These are phyloP conservation scores for Hydropsyche tenuis DNA, from an alignment of 1,140 invertebrate species.

Conservation along the genomic window DNA sequence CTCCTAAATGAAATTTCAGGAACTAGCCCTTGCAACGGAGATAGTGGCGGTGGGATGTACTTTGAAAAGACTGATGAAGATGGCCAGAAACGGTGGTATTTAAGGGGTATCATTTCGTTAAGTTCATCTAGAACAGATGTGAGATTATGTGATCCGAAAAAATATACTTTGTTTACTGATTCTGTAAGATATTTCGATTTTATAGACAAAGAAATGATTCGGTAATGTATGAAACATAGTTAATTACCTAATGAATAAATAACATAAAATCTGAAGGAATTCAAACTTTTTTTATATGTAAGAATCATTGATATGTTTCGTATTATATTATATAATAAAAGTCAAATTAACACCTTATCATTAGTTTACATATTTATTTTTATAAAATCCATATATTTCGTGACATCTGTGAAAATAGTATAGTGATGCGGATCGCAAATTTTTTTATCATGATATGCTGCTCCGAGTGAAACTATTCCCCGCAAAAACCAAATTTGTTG, in stretches of 20 bases:
- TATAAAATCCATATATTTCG: slow-evolving; percentile 15
- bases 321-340: slow-evolving; percentile 19
- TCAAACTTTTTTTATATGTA: no score
- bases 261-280: no score
- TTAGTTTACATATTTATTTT: neutral
- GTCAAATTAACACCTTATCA: no score
- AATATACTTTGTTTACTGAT: slow-evolving; percentile 54
- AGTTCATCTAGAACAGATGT: slow-evolving; percentile 46
- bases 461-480: slow-evolving; percentile 22
- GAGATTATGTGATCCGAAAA: slow-evolving; percentile 51
- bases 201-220: neutral
- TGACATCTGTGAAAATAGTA: slow-evolving; percentile 25
- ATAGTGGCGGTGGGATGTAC: slow-evolving; percentile 54
- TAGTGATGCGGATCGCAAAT: slow-evolving; percentile 23
- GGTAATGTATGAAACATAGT: neutral
- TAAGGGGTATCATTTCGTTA: slow-evolving; percentile 54
- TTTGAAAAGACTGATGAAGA: slow-evolving; percentile 30
- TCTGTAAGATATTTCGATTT: slow-evolving; percentile 48
- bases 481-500: slow-evolving; percentile 18
- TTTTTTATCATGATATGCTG: neutral
- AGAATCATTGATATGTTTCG: no score
- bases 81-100: slow-evolving; percentile 45
- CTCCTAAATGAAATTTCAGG: no score
- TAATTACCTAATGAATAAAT: no score
- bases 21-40: slow-evolving; percentile 53